Evolutionary conservation across 2,797 vertebrate species (phyloP).

Genomic region (Hydrolagus colliei): DNA sequence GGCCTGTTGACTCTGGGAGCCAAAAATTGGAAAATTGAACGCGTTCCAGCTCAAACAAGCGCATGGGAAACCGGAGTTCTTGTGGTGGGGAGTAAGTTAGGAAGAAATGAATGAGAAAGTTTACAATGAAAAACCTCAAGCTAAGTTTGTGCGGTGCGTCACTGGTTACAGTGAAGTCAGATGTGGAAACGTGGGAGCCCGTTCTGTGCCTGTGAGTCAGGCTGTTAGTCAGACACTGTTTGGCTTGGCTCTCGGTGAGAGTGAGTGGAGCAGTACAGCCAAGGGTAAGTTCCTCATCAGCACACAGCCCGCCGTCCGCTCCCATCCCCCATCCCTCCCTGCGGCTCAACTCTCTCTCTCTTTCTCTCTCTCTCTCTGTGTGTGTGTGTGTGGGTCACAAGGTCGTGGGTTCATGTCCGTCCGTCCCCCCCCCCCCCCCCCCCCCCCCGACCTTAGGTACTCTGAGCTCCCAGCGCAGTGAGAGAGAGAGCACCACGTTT

Average conservation of each 20-base stretch:
- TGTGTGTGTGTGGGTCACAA: neutral
- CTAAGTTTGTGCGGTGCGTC: conserved; percentile 13
- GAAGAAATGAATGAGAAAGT: no score
- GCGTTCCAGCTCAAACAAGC: no score
- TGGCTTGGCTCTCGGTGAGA: neutral
- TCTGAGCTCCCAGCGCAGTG: neutral
- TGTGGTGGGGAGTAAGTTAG: no score
- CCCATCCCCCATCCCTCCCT: no score
- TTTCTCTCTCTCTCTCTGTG: neutral
- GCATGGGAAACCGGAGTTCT: no score
- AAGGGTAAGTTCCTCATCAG: neutral
- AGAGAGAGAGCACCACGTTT: no score
- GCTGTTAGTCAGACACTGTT: conserved; percentile 17
- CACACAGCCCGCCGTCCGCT: no score
- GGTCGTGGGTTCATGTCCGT: neutral
- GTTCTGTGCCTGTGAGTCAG: neutral
- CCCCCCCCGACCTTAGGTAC: no score
- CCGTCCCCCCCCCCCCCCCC: no score
- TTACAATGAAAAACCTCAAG: no score
- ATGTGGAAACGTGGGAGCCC: neutral
- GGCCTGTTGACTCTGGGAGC: neutral
- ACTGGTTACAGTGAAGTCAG: neutral
- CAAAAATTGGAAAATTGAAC: neutral
- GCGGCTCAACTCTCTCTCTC: no score
- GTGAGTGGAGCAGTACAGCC: neutral